Base-by-base conservation (phyloP, 2,797 vertebrate genomes). In the Podargus strigoides region DNA sequence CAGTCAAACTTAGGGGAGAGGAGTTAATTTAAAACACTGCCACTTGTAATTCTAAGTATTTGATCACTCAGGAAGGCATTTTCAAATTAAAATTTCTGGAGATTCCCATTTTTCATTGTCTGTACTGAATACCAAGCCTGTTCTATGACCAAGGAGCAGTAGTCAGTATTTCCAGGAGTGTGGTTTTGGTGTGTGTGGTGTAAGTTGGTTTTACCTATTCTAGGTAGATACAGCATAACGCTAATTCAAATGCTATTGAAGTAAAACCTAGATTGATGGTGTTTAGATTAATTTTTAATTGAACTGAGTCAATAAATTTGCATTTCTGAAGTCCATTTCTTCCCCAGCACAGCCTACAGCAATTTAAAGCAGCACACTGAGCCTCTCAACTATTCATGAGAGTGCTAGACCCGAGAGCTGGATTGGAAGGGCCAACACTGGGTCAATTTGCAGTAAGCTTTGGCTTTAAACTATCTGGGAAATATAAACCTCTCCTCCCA, bases 251-350 rank as follows among this genome's bases (percentile, higher is more conserved):
- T 67, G 26, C 14, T 69, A 3, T n/a, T 59, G 60, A 75, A 23
- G 76, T 67, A 63, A 77, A 83, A 21, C 6, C 36, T 70, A 30
- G 56, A 46, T 70, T 81, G 80, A 9, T 22, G 46, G 26, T 68
- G 46, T 68, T 88, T 49, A 49, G 39, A 39, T 79, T 79, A 67
- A 47, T 80, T 94, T 86, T 88, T 75, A 72, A 50, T 64, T 24
- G 6, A 87, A 68, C 14, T 8, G 39, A 84, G 76, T 68, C 42
- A 50, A 39, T 68, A 16, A 28, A 0, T 86, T 70, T 80, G 47
- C 37, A 30, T 17, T 88, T 70, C 68, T 77, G 52, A 73, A 74
- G 55, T 34, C 44, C 8, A 1, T 66, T 85, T 89, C 36, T 76
- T 70, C 41, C 46, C 41, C 52, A 34, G 56, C 66, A 37, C 1